These are phyloP conservation scores for Colius striatus DNA, from an alignment of 2,113 vertebrate genomes.

Conservation along the genomic window DNA sequence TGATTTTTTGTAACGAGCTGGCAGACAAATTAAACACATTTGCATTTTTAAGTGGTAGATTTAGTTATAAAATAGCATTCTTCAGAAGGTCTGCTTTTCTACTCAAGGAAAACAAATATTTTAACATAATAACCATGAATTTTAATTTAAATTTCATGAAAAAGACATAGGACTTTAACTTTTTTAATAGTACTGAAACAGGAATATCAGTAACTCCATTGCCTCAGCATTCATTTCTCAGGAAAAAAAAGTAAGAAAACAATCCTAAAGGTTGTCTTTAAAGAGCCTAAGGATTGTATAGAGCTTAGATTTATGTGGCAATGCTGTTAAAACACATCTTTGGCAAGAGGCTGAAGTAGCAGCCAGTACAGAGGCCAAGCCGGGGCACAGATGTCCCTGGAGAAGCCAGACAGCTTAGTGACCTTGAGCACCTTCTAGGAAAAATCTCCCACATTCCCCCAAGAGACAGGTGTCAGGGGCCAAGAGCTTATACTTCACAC, in stretches of 20 bases:
- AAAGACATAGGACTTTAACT: not conserved
- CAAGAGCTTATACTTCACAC: rapidly evolving
- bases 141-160: not conserved
- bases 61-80: not conserved
- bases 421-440: not conserved
- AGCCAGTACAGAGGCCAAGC: not conserved
- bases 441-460: rapidly evolving
- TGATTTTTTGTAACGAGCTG: not conserved
- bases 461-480: not conserved
- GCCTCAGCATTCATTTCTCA: not conserved
- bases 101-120: not conserved
- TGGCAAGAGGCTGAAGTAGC: not conserved
- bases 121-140: not conserved
- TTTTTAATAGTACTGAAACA: not conserved
- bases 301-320: not conserved
- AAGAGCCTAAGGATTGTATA: not conserved
- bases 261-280: not conserved
- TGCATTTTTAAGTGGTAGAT: not conserved
- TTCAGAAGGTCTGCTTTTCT: not conserved
- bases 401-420: not conserved
- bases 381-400: rapidly evolving
- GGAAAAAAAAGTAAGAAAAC: not conserved
- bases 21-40: not conserved
- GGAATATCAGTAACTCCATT: not conserved
- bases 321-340: not conserved